Conservation (phyloP, 2,888 invertebrate genomes). For the Suillia variegata region DNA sequence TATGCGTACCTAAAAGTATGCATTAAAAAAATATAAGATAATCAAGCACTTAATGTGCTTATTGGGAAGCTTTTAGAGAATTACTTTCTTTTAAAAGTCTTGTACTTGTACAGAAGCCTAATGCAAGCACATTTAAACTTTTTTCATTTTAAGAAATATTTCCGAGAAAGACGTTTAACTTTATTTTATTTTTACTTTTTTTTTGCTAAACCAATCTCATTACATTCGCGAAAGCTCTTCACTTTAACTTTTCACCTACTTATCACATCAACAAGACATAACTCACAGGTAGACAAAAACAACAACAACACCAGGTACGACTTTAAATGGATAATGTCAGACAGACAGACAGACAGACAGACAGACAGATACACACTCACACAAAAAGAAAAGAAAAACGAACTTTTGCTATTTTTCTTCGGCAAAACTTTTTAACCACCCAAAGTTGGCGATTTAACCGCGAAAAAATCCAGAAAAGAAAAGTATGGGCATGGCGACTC, state of each 20-base stretch:
- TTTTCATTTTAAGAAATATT: no score
- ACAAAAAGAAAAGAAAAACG: slow-evolving; percentile 3
- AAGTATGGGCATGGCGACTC: neutral
- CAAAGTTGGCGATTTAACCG: no score
- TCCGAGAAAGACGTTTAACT: no score
- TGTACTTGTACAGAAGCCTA: no score
- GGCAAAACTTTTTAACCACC: neutral
- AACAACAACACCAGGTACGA: no score
- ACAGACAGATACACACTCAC: neutral
- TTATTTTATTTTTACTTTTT: no score
- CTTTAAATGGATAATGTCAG: slow-evolving; percentile 9
- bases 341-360: neutral
- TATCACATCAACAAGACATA: neutral
- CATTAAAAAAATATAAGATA: no score
- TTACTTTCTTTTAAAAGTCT: no score
- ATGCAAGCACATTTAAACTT: no score
- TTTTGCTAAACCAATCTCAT: neutral
- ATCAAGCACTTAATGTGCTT: no score
- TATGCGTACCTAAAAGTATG: no score
- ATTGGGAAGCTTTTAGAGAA: no score
- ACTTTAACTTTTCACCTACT: neutral
- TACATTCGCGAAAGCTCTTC: neutral
- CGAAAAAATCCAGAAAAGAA: neutral
- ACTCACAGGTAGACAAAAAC: neutral
- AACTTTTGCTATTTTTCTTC: neutral